Percentiles rank a stretch among this genome's conserved stretches.
Evolutionary conservation across 2,113 vertebrate species (phyloP).

Genomic region (Cacatua alba): DNA sequence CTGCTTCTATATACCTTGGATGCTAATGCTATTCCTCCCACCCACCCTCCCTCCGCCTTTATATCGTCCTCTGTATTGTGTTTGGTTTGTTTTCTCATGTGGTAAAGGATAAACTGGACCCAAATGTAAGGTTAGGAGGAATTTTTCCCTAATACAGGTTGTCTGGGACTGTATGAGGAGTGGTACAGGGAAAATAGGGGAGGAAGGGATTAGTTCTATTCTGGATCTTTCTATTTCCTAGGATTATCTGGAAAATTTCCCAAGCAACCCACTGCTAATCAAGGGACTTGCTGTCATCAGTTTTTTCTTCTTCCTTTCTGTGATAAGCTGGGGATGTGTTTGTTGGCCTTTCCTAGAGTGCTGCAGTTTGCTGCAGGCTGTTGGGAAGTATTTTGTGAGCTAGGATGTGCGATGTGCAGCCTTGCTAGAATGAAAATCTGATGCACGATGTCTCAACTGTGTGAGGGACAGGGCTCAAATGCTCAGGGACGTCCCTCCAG

Average conservation of each 20-base stretch:
- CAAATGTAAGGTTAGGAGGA: not conserved
- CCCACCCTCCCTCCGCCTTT: not conserved
- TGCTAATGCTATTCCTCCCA: not conserved
- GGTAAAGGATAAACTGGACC: not conserved
- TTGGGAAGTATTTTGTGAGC: not conserved
- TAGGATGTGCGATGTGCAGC: not conserved
- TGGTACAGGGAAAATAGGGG: not conserved
- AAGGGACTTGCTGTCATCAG: not conserved
- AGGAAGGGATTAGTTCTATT: not conserved
- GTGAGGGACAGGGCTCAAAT: not conserved
- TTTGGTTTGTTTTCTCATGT: not conserved
- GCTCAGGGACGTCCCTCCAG: not conserved
- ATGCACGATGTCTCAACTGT: not conserved
- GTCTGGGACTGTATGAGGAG: not conserved
- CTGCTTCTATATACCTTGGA: not conserved
- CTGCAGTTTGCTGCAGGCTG: not conserved
- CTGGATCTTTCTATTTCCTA: not conserved
- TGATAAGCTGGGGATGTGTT: not conserved
- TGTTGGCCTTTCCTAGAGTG: not conserved
- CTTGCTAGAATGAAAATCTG: not conserved
- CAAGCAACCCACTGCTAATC: not conserved
- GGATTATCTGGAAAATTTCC: not conserved
- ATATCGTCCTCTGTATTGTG: not conserved
- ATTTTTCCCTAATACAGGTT: not conserved
- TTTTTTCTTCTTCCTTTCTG: not conserved